Percentiles rank a stretch among this genome's conserved stretches.
Conservation (phyloP, 2,888 invertebrate genomes). For the Mimachlamys varia region DNA sequence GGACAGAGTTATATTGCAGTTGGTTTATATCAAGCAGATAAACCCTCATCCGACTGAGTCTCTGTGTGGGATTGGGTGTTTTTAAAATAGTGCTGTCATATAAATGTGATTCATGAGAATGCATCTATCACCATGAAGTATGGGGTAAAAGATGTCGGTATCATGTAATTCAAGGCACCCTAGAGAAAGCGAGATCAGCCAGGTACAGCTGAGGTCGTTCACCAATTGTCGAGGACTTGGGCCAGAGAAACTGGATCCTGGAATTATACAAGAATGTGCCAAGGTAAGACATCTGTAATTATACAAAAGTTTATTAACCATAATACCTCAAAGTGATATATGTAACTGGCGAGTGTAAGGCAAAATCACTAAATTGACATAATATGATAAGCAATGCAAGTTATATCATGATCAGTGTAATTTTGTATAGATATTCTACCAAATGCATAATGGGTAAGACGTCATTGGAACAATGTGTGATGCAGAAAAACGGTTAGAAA, state of each 20-base stretch:
- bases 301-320: too few relatives aligned
- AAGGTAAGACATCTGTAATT: conserved; percentile 41
- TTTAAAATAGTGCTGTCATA: background rate
- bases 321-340: too few relatives aligned
- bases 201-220: conserved; percentile 46
- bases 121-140: background rate
- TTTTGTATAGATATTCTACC: too few relatives aligned
- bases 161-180: background rate
- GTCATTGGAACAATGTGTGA: too few relatives aligned
- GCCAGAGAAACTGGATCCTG: conserved; percentile 42
- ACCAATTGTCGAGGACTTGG: conserved; percentile 34
- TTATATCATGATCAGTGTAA: too few relatives aligned
- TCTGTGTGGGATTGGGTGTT: background rate
- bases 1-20: background rate
- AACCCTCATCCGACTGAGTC: background rate
- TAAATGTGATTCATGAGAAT: background rate
- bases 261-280: conserved; percentile 45
- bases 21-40: background rate
- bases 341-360: too few relatives aligned
- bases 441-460: too few relatives aligned
- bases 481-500: too few relatives aligned
- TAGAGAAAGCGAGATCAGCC: background rate
- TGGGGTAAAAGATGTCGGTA: background rate
- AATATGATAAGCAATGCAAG: too few relatives aligned
- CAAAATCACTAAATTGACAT: too few relatives aligned